A percentile compares a stretch with the other conserved stretches of the same genome.
These are phyloP conservation scores for Lamprologus tigripictilis DNA, from an alignment of 2,113 vertebrate genomes.

Conservation along the genomic window DNA sequence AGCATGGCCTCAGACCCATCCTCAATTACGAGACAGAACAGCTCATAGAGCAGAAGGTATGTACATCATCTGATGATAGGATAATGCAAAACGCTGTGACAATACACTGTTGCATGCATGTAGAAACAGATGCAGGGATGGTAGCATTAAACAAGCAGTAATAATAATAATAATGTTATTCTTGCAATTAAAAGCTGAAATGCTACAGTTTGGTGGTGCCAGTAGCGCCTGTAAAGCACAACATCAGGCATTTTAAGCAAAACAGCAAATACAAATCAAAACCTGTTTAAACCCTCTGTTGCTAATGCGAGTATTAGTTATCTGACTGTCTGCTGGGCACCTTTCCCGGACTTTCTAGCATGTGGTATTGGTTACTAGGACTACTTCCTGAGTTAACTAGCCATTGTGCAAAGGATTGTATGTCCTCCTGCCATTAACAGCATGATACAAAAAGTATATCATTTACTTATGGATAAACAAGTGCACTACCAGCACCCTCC, in stretches of 20 bases:
- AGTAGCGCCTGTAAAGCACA: neutral
- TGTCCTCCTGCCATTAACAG: neutral
- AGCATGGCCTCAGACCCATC: conserved; percentile 75
- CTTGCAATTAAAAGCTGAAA: accelerated
- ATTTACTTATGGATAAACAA: neutral
- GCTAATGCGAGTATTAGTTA: neutral
- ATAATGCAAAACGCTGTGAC: neutral
- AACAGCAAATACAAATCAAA: neutral
- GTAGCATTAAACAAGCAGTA: neutral
- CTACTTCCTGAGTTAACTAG: neutral
- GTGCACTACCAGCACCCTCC: neutral
- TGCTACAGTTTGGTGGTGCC: neutral
- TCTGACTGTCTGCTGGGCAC: neutral
- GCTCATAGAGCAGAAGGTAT: conserved; percentile 82
- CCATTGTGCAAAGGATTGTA: neutral
- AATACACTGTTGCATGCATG: neutral
- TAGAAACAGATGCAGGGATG: neutral
- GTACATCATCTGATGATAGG: neutral
- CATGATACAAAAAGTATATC: neutral
- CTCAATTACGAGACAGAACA: conserved; percentile 77
- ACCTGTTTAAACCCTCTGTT: neutral
- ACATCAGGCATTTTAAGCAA: neutral
- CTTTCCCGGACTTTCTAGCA: neutral
- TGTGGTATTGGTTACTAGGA: neutral
- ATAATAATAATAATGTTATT: neutral